Evolutionary conservation across 1,140 invertebrate genomes (phyloP).

Genomic region (Copidosoma floridanum): DNA sequence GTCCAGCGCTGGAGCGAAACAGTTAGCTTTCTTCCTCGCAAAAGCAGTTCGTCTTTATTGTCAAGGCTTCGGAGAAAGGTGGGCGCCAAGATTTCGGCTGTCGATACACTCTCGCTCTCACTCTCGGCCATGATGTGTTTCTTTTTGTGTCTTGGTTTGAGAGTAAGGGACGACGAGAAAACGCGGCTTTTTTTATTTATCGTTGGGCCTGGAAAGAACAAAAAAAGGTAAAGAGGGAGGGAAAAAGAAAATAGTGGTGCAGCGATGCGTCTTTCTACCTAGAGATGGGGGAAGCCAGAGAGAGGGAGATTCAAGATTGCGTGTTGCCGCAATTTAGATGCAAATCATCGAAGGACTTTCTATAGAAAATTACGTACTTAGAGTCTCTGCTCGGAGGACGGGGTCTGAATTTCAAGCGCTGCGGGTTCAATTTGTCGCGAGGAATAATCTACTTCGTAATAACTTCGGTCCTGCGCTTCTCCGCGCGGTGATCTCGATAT

Average conservation of each 20-base stretch:
- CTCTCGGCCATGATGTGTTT: too few relatives aligned
- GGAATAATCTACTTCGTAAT: constrained; percentile 17
- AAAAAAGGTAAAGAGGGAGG: too few relatives aligned
- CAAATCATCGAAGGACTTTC: constrained; percentile 24
- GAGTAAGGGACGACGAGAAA: too few relatives aligned
- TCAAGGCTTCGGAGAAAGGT: constrained; percentile 22
- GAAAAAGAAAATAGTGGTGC: too few relatives aligned
- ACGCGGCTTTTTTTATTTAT: constrained; percentile 12
- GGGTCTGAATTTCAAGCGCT: constrained; percentile 21
- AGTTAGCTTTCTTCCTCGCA: not conserved
- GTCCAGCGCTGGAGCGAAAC: too few relatives aligned
- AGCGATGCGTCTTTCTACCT: too few relatives aligned
- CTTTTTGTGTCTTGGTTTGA: not conserved
- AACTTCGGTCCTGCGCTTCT: not conserved
- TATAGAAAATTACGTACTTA: constrained; percentile 26
- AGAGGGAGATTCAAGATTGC: constrained; percentile 23
- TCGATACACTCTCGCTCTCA: constrained; percentile 8
- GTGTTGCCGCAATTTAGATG: constrained; percentile 23
- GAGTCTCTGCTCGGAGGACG: constrained; percentile 11
- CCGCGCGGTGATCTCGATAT: too few relatives aligned
- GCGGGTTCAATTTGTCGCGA: constrained; percentile 1
- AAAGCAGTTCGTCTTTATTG: constrained; percentile 17
- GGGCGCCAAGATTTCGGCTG: constrained; percentile 21
- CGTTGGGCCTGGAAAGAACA: too few relatives aligned
- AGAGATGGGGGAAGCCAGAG: too few relatives aligned